Conservation (phyloP, 2,888 invertebrate genomes). For the Drosophila ustulata region DNA sequence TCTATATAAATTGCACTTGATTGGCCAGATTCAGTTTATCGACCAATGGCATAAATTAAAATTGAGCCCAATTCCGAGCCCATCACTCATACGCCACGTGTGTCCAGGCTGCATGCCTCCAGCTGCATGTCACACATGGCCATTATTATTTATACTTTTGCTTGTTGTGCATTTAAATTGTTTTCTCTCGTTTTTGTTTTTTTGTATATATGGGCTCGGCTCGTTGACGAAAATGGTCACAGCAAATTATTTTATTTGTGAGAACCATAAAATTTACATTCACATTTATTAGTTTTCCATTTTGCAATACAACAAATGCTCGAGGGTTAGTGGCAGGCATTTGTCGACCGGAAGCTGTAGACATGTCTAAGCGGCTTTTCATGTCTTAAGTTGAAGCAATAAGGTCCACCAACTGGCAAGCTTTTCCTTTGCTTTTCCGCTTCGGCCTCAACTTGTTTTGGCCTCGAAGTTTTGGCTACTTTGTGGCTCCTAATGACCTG, state of each 20-base stretch:
- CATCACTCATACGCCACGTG: slow-evolving; percentile 67
- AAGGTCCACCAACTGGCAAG: slow-evolving; percentile 14
- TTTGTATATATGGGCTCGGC: neutral
- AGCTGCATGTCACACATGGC: slow-evolving; percentile 18
- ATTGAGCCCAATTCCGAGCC: slow-evolving; percentile 32
- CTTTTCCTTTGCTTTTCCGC: neutral
- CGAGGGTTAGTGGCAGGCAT: neutral
- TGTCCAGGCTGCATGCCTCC: slow-evolving; percentile 15
- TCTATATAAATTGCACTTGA: slow-evolving; percentile 80
- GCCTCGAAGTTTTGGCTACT: slow-evolving; percentile 33
- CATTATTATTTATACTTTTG: slow-evolving; percentile 58
- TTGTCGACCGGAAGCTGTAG: slow-evolving; percentile 60
- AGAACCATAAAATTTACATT: slow-evolving; percentile 63
- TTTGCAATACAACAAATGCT: slow-evolving; percentile 25
- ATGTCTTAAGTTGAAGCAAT: slow-evolving; percentile 44
- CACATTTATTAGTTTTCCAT: slow-evolving; percentile 64
- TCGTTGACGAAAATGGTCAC: neutral
- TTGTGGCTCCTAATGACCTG: slow-evolving; percentile 64
- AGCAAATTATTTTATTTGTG: slow-evolving; percentile 62
- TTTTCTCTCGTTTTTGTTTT: slow-evolving; percentile 32
- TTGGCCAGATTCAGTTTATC: slow-evolving; percentile 73
- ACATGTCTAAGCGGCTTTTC: slow-evolving; percentile 74
- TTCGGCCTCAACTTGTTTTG: neutral
- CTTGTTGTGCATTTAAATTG: slow-evolving; percentile 71
- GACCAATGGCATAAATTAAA: slow-evolving; percentile 78